Conservation (phyloP, 2,888 invertebrate species). For the Salticus scenicus region DNA sequence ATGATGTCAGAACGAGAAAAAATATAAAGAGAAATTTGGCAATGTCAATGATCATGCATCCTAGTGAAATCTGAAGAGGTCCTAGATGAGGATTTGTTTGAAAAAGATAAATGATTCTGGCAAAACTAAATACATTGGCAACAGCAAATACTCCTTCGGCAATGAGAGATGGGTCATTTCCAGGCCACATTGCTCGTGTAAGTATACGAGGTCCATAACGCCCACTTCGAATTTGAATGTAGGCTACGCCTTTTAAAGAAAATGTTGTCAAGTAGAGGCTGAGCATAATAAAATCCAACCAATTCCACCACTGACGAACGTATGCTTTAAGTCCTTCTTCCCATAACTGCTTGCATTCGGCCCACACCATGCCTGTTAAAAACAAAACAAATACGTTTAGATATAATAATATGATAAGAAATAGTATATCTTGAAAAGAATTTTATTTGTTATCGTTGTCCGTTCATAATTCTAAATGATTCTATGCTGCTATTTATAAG, state of each 20-base stretch:
- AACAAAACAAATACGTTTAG: neutral
- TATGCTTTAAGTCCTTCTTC: constrained; percentile 78
- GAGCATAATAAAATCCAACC: constrained; percentile 80
- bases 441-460: too few relatives aligned
- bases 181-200: constrained; percentile 77
- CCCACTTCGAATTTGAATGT: constrained; percentile 73
- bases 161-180: constrained; percentile 78
- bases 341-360: constrained; percentile 80
- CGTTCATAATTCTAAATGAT: too few relatives aligned
- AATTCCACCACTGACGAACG: constrained; percentile 80
- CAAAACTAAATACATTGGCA: constrained; percentile 79
- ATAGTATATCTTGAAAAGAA: too few relatives aligned
- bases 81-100: constrained; percentile 79
- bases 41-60: constrained; percentile 80
- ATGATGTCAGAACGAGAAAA: constrained; percentile 78
- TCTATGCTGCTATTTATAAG: too few relatives aligned
- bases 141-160: constrained; percentile 79
- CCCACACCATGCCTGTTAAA: constrained; percentile 78
- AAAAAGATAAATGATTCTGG: constrained; percentile 79
- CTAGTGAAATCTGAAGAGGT: constrained; percentile 78
- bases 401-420: too few relatives aligned
- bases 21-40: constrained; percentile 79
- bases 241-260: constrained; percentile 77
- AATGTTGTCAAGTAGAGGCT: constrained; percentile 79
- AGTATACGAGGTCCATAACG: constrained; percentile 75